Evolutionary conservation across 2,888 invertebrate genomes (phyloP).

Genomic region (Drosophila niveifrons): DNA sequence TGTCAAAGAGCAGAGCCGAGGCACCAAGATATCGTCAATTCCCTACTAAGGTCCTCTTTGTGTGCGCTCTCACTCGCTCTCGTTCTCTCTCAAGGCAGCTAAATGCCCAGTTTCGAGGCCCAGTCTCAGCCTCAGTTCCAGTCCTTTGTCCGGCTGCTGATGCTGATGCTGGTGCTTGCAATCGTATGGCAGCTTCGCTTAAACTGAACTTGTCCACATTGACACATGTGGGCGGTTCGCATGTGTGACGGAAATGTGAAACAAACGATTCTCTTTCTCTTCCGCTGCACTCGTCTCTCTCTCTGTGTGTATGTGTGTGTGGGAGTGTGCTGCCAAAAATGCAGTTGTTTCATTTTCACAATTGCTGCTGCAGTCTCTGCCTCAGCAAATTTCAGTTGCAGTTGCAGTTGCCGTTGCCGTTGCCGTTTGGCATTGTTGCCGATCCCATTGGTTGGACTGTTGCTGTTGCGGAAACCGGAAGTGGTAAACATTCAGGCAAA

Average conservation of each 20-base stretch:
- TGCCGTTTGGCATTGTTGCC: slow-evolving; percentile 37
- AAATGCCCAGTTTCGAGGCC: slow-evolving; percentile 50
- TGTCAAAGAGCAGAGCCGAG: slow-evolving; percentile 67
- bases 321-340: slow-evolving; percentile 63
- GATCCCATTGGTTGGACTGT: slow-evolving; percentile 32
- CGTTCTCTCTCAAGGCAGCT: slow-evolving; percentile 52
- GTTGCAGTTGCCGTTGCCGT: slow-evolving; percentile 37
- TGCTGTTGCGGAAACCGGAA: slow-evolving; percentile 76
- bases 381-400: slow-evolving; percentile 36
- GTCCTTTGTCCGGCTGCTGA: slow-evolving; percentile 45
- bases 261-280: slow-evolving; percentile 56
- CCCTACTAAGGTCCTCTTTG: slow-evolving; percentile 3
- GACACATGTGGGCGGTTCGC: slow-evolving; percentile 72
- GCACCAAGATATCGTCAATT: slow-evolving; percentile 57
- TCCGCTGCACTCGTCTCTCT: slow-evolving; percentile 10
- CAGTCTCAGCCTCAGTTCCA: slow-evolving; percentile 16
- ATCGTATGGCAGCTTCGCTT: slow-evolving; percentile 46
- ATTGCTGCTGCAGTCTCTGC: slow-evolving; percentile 47
- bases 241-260: slow-evolving; percentile 78
- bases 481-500: slow-evolving; percentile 76
- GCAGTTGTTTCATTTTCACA: slow-evolving; percentile 80
- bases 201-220: slow-evolving; percentile 79
- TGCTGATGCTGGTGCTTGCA: slow-evolving; percentile 31
- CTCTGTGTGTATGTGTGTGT: slow-evolving; percentile 14
- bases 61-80: background rate